These are phyloP conservation scores for Drosophila meridionalis DNA, from an alignment of 2,888 invertebrate species.

Conservation along the genomic window DNA sequence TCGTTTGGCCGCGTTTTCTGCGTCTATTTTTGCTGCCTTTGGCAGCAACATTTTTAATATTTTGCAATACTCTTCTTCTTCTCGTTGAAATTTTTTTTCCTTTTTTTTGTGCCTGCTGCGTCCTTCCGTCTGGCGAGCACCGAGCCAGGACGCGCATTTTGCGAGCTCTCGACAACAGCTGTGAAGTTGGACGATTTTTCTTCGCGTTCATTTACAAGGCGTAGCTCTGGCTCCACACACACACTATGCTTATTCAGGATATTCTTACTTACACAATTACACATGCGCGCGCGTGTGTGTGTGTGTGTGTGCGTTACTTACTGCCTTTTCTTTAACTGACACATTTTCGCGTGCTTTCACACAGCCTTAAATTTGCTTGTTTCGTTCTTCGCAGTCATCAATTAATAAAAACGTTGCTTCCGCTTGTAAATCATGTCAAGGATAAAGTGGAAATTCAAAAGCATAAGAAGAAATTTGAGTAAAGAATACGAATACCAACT, in stretches of 20 bases:
- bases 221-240: conserved; percentile 43
- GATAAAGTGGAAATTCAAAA: neutral
- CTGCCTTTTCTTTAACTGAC: conserved; percentile 49
- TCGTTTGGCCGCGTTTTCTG: conserved; percentile 44
- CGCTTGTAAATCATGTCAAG: neutral
- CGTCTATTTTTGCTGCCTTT: conserved; percentile 53
- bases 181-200: conserved; percentile 17
- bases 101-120: conserved; percentile 45
- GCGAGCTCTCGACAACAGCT: conserved; percentile 26
- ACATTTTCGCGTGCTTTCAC: conserved; percentile 45
- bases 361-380: conserved; percentile 37
- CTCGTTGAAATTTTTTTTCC: conserved; percentile 15
- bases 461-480: neutral
- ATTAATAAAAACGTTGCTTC: conserved; percentile 17
- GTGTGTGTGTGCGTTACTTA: conserved; percentile 8
- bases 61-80: conserved; percentile 57
- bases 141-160: conserved; percentile 24
- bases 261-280: conserved; percentile 14
- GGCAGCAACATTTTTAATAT: conserved; percentile 71
- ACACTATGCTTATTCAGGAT: conserved; percentile 4
- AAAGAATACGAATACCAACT: neutral
- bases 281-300: conserved; percentile 11
- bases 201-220: conserved; percentile 21
- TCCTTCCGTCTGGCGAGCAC: conserved; percentile 29
- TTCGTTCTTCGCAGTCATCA: conserved; percentile 15